phyloP scores from a whole-genome alignment of 2,797 vertebrate species.

The Eremophila alpestris region DNA sequence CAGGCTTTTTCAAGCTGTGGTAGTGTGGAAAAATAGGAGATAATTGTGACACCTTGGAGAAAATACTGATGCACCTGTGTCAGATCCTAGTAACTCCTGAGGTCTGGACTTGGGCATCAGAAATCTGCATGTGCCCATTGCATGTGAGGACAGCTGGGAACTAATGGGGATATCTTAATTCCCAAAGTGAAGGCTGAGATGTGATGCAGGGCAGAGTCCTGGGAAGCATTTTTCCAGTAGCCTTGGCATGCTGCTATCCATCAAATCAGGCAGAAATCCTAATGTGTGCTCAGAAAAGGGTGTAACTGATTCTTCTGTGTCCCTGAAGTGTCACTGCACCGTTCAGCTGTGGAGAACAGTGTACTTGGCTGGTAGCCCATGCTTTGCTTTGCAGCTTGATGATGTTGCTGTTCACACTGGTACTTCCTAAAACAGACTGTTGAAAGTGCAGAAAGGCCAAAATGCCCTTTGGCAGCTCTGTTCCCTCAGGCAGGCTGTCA shows the following conservation, averaged over 20 bases:
- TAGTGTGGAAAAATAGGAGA: not conserved
- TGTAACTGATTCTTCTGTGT: not conserved
- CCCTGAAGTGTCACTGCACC: not conserved
- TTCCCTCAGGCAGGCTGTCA: not conserved
- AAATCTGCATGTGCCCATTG: not conserved
- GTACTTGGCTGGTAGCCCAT: not conserved
- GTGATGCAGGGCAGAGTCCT: not conserved
- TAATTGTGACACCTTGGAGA: not conserved
- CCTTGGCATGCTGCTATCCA: not conserved
- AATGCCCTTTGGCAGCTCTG: not conserved
- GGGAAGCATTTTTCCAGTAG: not conserved
- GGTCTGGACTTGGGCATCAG: not conserved
- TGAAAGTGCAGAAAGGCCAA: not conserved
- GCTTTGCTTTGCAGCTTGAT: not conserved
- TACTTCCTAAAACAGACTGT: not conserved
- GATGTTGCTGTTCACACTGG: not conserved
- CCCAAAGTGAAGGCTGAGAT: not conserved
- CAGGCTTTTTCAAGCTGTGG: not conserved
- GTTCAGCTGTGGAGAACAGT: not conserved
- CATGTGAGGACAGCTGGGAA: not conserved
- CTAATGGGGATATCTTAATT: not conserved
- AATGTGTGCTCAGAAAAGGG: not conserved
- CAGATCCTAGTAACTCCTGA: not conserved
- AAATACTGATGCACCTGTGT: not conserved
- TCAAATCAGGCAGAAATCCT: not conserved